Percentiles rank a stretch among this genome's conserved stretches.
These are phyloP conservation scores for Siniperca undulata DNA, from an alignment of 2,797 vertebrate species.

Conservation along the genomic window DNA sequence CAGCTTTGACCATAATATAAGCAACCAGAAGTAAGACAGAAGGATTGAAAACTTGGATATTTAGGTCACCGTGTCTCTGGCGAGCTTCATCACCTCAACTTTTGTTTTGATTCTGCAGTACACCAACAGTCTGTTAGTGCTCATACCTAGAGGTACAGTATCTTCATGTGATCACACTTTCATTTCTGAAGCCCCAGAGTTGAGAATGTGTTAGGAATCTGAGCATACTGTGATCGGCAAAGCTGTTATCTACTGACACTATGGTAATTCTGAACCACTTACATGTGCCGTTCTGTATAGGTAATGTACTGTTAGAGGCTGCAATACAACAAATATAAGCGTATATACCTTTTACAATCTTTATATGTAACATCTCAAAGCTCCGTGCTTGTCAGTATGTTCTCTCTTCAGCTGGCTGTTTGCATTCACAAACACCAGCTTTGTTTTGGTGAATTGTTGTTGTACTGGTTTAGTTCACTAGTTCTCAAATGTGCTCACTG, in stretches of 20 bases:
- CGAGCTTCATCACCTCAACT: constrained; percentile 22
- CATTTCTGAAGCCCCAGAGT: constrained; percentile 23
- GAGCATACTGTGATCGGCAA: constrained; percentile 65
- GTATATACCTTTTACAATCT: constrained; percentile 66
- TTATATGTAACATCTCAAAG: constrained; percentile 68
- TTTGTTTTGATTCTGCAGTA: constrained; percentile 46
- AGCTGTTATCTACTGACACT: constrained; percentile 74
- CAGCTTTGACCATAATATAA: constrained; percentile 52
- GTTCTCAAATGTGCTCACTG: constrained; percentile 21
- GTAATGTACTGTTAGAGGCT: constrained; percentile 70
- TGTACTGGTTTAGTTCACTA: constrained; percentile 29
- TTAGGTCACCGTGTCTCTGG: constrained; percentile 36
- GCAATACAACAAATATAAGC: constrained; percentile 75
- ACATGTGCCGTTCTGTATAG: constrained; percentile 65
- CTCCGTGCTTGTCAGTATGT: constrained; percentile 63
- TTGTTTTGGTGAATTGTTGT: constrained; percentile 5
- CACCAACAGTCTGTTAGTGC: constrained; percentile 44
- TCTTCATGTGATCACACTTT: constrained; percentile 34
- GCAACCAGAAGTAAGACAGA: constrained; percentile 51
- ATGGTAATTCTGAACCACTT: constrained; percentile 64
- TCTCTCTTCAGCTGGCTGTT: constrained; percentile 35
- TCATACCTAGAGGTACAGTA: constrained; percentile 35
- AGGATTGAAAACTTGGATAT: constrained; percentile 38
- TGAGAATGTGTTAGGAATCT: constrained; percentile 49
- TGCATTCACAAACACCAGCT: constrained; percentile 28